phyloP scores from a whole-genome alignment of 1,140 invertebrate genomes.

The Microplitis demolitor region DNA sequence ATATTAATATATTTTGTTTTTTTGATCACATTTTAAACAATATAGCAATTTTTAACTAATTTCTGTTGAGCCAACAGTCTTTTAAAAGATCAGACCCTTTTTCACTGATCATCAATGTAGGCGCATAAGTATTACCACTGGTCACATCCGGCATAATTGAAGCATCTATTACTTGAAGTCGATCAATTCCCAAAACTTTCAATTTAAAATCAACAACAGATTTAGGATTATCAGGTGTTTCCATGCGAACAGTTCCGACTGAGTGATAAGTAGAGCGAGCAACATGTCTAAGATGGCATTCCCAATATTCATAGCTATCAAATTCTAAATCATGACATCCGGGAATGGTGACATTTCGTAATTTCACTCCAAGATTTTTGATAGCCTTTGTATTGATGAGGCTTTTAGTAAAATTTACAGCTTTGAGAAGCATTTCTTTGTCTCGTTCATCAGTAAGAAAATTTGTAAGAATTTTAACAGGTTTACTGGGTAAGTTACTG shows the following conservation, averaged over 20 bases:
- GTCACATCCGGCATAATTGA: slow-evolving; percentile 76
- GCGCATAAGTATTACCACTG: too few species aligned
- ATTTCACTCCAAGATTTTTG: slow-evolving; percentile 63
- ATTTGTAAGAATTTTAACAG: slow-evolving; percentile 85
- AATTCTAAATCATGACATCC: slow-evolving; percentile 69
- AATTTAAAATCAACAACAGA: slow-evolving; percentile 76
- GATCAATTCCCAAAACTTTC: slow-evolving; percentile 67
- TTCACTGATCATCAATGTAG: too few species aligned
- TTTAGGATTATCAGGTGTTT: slow-evolving; percentile 67
- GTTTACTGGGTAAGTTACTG: slow-evolving; percentile 70
- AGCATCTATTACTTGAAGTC: slow-evolving; percentile 76
- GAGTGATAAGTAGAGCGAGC: slow-evolving; percentile 79
- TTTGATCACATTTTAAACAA: too few species aligned
- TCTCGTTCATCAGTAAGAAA: slow-evolving; percentile 74
- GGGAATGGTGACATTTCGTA: slow-evolving; percentile 68
- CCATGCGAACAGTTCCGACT: slow-evolving; percentile 87
- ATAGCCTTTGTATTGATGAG: slow-evolving; percentile 67
- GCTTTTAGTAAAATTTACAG: slow-evolving; percentile 66
- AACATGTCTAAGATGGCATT: slow-evolving; percentile 70
- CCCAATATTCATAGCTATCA: slow-evolving; percentile 74
- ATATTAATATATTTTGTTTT: too few species aligned
- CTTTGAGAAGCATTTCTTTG: slow-evolving; percentile 67
- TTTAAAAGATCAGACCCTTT: too few species aligned
- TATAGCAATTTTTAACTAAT: too few species aligned
- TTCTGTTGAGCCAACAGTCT: too few species aligned